Percentiles rank a stretch among this genome's conserved stretches.
Evolutionary conservation across 2,888 invertebrate genomes (phyloP).

Genomic region (Agonopterix alstromeriana): DNA sequence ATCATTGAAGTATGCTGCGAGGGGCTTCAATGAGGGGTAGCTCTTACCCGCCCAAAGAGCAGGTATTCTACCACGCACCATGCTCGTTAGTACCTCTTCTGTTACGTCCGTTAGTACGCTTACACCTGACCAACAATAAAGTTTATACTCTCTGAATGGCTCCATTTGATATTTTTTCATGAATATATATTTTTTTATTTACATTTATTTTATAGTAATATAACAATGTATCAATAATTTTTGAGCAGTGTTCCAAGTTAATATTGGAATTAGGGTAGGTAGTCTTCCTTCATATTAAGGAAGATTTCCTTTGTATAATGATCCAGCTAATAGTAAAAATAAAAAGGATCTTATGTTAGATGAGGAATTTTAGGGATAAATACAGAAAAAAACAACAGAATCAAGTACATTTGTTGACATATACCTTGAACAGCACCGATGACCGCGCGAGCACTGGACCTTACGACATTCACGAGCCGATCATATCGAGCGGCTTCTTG

Average conservation of each 20-base stretch:
- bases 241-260: not conserved
- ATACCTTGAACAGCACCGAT: conserved; percentile 92
- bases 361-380: too few relatives aligned
- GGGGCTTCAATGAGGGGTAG: conserved; percentile 93
- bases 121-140: conserved; percentile 77
- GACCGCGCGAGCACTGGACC: conserved; percentile 84
- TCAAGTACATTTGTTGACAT: too few relatives aligned
- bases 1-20: conserved; percentile 91
- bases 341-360: too few relatives aligned
- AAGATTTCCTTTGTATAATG: too few relatives aligned
- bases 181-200: too few relatives aligned
- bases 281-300: too few relatives aligned
- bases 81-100: conserved; percentile 90
- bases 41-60: conserved; percentile 89
- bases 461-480: conserved; percentile 83
- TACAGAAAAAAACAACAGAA: too few relatives aligned
- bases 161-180: conserved; percentile 43
- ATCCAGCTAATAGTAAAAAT: too few relatives aligned
- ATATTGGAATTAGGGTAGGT: too few relatives aligned
- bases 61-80: conserved; percentile 90
- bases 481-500: conserved; percentile 91
- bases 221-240: not conserved
- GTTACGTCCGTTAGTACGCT: conserved; percentile 91
- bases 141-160: conserved; percentile 87
- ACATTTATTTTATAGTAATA: not conserved